Evolutionary conservation across 2,888 invertebrate genomes (phyloP), one percentile per base, ranked within the genome.

Genomic region (Calephelis perditalis): DNA sequence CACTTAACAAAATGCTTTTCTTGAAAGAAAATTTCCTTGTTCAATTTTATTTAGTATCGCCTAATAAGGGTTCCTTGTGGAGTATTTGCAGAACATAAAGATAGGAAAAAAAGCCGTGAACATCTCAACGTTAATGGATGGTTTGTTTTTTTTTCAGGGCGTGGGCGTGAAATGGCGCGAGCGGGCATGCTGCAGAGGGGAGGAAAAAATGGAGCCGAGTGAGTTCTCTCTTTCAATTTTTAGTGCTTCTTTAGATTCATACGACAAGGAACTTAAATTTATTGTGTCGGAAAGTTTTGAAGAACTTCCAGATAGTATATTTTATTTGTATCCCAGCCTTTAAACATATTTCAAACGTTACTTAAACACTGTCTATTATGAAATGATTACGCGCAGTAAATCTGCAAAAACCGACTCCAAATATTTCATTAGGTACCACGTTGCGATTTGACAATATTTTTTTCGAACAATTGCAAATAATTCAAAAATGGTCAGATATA

Each of bases 101-200:
- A 82, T 70, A 75, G 75, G 81, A 79, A 81, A 81, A 79, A 79
- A 74, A 75, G 73, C 75, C 76, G 72, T 71, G 73, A 73, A 76
- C 76, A 73, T 76, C 76, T 74, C 75, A 74, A 74, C 77, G 74
- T 76, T 83, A 86, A 86, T 85, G 78, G 81, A 84, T 84, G 82
- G 78, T 73, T 70, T 77, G 72, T 79, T 77, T 77, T 83, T 15
- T 83, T 87, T 87, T 66, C 88, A 92, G 92, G 84, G 82, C 81
- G 84, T 83, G 83, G 87, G 90, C 91, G 92, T 92, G 92, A 92
- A 91, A 94, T 94, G 94, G 94, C 94, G 90, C 93, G 94, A 88
- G 93, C 94, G 92, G 94, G 94, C 81, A 94, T 94, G 92, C 92
- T 94, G 91, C 94, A 94, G 91, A 94, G 93, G 92, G 92, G 92